Conservation (phyloP, 37 sponge, comb jelly and placozoan genomes). For the Eunapius fragilis region DNA sequence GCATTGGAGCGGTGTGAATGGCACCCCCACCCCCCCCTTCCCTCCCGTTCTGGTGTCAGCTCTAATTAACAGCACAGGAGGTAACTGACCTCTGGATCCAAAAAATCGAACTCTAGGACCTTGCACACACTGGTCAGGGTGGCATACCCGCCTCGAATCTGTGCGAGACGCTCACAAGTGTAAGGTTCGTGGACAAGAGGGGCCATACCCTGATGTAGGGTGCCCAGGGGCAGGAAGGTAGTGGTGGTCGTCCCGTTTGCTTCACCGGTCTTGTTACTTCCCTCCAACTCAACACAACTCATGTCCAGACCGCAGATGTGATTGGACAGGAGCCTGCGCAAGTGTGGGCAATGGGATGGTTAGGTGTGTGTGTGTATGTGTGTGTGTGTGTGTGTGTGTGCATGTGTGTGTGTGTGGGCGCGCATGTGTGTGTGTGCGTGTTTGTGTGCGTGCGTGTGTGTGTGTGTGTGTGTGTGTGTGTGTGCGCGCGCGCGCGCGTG, state of each 20-base stretch:
- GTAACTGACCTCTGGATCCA: conserved; percentile 50
- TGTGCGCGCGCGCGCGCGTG: not conserved
- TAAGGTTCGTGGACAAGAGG: conserved; percentile 48
- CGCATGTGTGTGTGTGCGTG: not conserved
- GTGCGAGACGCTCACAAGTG: conserved; percentile 55
- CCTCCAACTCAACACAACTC: conserved; percentile 11
- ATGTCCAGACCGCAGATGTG: conserved; percentile 23
- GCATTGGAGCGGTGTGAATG: too few species aligned
- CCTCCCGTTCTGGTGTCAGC: too few species aligned
- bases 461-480: not conserved
- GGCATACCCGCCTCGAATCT: conserved; percentile 41
- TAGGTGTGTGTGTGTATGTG: not conserved
- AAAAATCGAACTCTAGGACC: conserved; percentile 55
- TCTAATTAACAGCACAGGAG: not conserved
- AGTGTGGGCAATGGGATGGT: not conserved
- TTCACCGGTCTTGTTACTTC: conserved; percentile 24
- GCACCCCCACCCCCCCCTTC: too few species aligned
- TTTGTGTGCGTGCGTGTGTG: not conserved
- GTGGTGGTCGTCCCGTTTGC: not conserved
- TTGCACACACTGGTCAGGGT: conserved; percentile 12
- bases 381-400: not conserved
- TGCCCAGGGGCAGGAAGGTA: not conserved
- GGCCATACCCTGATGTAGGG: not conserved
- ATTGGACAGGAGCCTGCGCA: conserved; percentile 6
- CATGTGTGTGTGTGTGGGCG: not conserved